Percentiles rank a stretch among this genome's conserved stretches.
These are phyloP conservation scores for Agelas oroides DNA, from an alignment of 37 sponge, comb jelly and placozoan species.

Conservation along the genomic window DNA sequence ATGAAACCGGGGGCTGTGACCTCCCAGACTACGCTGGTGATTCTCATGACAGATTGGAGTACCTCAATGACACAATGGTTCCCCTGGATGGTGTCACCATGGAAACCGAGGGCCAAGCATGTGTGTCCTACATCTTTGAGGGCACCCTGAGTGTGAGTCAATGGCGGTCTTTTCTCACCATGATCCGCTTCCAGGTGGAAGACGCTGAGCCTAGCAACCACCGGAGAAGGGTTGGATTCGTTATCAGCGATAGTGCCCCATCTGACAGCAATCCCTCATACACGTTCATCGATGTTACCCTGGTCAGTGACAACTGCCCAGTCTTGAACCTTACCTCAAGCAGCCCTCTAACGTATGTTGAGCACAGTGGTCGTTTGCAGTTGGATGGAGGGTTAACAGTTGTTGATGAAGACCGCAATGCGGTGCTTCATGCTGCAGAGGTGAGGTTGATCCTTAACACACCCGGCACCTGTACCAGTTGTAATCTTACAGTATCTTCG, in stretches of 20 bases:
- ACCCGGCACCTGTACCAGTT: slow-evolving; percentile 19
- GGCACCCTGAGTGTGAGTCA: slow-evolving; percentile 34
- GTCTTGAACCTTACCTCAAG: slow-evolving; percentile 15
- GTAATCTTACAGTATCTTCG: slow-evolving; percentile 7
- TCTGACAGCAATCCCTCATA: slow-evolving; percentile 40
- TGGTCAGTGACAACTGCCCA: slow-evolving; percentile 78
- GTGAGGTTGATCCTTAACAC: slow-evolving; percentile 10
- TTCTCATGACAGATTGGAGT: slow-evolving; percentile 48
- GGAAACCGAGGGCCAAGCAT: slow-evolving; percentile 46
- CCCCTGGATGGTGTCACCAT: neutral
- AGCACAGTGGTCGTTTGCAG: slow-evolving; percentile 16
- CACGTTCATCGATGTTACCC: slow-evolving; percentile 36
- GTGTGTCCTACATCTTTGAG: slow-evolving; percentile 49
- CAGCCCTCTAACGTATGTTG: slow-evolving; percentile 50
- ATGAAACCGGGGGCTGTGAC: slow-evolving; percentile 50
- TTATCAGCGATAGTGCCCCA: slow-evolving; percentile 42
- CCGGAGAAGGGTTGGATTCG: slow-evolving; percentile 50
- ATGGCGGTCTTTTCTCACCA: slow-evolving; percentile 61
- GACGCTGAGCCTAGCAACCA: slow-evolving; percentile 79
- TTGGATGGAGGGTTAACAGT: slow-evolving; percentile 29
- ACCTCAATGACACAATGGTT: slow-evolving; percentile 8
- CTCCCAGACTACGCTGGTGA: slow-evolving; percentile 28
- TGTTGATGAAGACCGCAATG: slow-evolving; percentile 48
- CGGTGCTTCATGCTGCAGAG: slow-evolving; percentile 9
- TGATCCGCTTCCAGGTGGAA: slow-evolving; percentile 49